Evolutionary conservation across 2,113 vertebrate genomes (phyloP).

Genomic region (Strix uralensis): DNA sequence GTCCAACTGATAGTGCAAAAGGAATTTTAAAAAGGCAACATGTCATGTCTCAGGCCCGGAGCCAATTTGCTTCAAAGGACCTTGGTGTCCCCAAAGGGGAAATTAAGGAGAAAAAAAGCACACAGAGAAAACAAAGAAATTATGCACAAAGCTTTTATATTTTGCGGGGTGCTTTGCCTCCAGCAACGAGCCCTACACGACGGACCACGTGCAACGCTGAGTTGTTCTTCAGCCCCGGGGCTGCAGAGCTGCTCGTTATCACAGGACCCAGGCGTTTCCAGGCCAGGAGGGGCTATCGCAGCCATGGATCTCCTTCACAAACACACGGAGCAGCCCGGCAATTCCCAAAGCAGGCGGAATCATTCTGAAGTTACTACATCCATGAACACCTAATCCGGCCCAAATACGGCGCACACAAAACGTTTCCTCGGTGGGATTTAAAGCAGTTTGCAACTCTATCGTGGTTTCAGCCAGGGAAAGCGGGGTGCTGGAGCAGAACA

Average conservation of each 20-base stretch:
- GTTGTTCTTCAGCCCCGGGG: not conserved
- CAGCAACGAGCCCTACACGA: accelerated
- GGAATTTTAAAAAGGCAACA: slow-evolving; percentile 17
- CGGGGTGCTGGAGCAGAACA: accelerated
- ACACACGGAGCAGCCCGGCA: accelerated
- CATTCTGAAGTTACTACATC: accelerated
- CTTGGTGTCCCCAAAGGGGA: not conserved
- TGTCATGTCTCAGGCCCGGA: not conserved
- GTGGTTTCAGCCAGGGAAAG: accelerated
- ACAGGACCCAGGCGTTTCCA: not conserved
- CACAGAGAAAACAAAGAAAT: not conserved
- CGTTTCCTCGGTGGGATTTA: accelerated
- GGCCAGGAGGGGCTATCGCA: not conserved
- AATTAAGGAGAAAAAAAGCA: not conserved
- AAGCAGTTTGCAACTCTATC: accelerated
- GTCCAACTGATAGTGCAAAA: slow-evolving; percentile 10
- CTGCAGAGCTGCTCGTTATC: not conserved
- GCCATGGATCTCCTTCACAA: not conserved
- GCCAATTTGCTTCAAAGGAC: slow-evolving; percentile 35
- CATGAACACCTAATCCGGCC: accelerated
- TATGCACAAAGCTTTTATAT: not conserved
- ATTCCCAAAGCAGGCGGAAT: not conserved
- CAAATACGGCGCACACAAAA: accelerated
- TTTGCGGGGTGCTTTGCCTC: not conserved
- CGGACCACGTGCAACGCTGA: accelerated